These are phyloP conservation scores for Diorhabda carinulata DNA, from an alignment of 1,140 invertebrate genomes.

Conservation along the genomic window DNA sequence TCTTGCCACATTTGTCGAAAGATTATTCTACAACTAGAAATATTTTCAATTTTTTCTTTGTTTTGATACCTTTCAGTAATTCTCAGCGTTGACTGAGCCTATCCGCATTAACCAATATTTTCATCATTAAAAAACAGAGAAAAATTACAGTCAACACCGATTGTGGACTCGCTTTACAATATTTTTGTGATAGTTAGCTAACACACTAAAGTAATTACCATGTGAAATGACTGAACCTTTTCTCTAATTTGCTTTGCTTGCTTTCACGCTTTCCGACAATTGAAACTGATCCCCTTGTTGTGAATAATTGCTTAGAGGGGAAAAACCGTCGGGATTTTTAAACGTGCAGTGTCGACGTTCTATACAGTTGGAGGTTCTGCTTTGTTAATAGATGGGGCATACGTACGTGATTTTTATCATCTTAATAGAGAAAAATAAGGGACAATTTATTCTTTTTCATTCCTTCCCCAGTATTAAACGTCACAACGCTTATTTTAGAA, in stretches of 20 bases:
- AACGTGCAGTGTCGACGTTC: background rate
- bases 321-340: background rate
- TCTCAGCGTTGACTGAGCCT: too few species aligned
- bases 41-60: too few species aligned
- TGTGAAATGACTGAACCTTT: background rate
- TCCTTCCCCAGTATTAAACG: too few species aligned
- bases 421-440: conserved; percentile 3
- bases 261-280: background rate
- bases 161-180: too few species aligned
- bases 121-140: too few species aligned
- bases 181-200: background rate
- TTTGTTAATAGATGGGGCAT: background rate
- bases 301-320: conserved; percentile 2
- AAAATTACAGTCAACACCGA: too few species aligned
- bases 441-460: background rate
- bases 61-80: too few species aligned
- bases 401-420: background rate
- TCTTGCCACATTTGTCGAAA: too few species aligned
- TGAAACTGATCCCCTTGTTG: conserved; percentile 1
- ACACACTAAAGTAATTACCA: background rate
- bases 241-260: background rate
- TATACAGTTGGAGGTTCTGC: background rate
- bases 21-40: too few species aligned
- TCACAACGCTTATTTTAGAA: too few species aligned
- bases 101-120: too few species aligned